Evolutionary conservation across 2,113 vertebrate genomes (phyloP), one percentile per base, ranked within the genome.

Genomic region (Melanocharis versteri): DNA sequence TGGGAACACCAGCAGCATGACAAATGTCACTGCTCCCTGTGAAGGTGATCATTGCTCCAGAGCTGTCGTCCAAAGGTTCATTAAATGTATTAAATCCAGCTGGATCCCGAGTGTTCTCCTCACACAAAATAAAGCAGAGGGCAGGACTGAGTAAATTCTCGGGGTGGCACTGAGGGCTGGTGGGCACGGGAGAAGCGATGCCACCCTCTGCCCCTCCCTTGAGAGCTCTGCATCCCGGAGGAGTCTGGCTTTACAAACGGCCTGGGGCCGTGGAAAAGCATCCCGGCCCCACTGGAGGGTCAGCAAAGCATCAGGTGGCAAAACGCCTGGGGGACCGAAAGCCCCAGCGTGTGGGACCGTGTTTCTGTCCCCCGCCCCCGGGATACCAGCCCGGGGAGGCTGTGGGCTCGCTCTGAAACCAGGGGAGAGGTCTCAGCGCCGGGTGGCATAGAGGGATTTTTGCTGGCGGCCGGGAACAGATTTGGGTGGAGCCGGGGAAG

Each of bases 301-400:
- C 48, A 66, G 39, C 20, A 22, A 64, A 77, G 45, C 42, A 6
- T 15, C 10, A 4, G 37, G 33, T 26, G 51, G 16, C 8, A 72
- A 89, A 76, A 83, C 0, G 7, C 64, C 33, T 9, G 1, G 6
- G 39, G 54, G 23, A 11, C 18, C 10, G 44, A 26, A n/a, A 37
- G 31, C 19, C 16, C 4, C 37, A 2, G 60, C 26, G 21, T 0
- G 7, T 27, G 64, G n/a, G 62, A 6, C 7, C 60, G 22, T 28
- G 20, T 0, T 58, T 61, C 3, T 69, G 26, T 16, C 23, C 33
- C 16, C 11, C 3, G 19, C 1, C 16, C 24, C 27, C 42, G 12
- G 62, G 31, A 3, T 8, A 1, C 3, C 1, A 11, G 60, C 17
- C 7, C 0, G 0, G n/a, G 30, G 27, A 20, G 11, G 66, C 48